A percentile compares a stretch with the other conserved stretches of the same genome.
phyloP scores from a whole-genome alignment of 2,797 vertebrate genomes.

The Acanthopagrus latus region DNA sequence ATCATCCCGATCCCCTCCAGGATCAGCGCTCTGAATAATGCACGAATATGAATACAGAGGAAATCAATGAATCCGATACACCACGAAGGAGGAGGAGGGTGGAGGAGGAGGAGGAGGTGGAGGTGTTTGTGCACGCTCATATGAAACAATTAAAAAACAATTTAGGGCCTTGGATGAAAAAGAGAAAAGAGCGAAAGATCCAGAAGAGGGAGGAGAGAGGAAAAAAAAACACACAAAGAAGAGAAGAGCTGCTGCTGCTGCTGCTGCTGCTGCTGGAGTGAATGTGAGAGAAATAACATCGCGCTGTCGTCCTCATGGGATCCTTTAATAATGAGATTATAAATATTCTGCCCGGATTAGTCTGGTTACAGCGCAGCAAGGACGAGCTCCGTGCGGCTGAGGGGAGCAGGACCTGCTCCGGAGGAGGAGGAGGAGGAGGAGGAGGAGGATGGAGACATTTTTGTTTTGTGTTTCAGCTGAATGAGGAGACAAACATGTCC shows the following conservation, averaged over 20 bases:
- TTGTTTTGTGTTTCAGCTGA: neutral
- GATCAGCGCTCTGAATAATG: conserved; percentile 21
- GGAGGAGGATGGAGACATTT: conserved; percentile 50
- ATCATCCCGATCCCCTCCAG: conserved; percentile 28
- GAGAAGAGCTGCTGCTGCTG: neutral
- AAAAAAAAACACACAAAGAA: conserved; percentile 48
- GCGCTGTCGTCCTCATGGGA: conserved; percentile 20
- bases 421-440: neutral
- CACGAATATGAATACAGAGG: neutral
- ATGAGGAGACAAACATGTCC: conserved; percentile 26
- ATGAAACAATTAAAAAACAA: conserved; percentile 1
- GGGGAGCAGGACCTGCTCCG: conserved; percentile 45
- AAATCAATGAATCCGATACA: neutral
- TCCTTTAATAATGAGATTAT: conserved; percentile 64
- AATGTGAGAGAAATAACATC: conserved; percentile 14
- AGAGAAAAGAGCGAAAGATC: conserved; percentile 69
- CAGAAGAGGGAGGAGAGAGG: conserved; percentile 55
- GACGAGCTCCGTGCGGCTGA: conserved; percentile 13
- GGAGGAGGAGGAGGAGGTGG: too few relatives aligned
- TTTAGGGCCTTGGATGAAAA: conserved; percentile 36
- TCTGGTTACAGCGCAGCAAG: conserved; percentile 27
- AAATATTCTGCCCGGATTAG: conserved; percentile 67
- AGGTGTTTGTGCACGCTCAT: too few relatives aligned
- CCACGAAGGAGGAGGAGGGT: too few relatives aligned
- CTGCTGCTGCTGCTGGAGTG: neutral